phyloP scores from a whole-genome alignment of 1,140 invertebrate genomes.

The Dysdera silvatica region DNA sequence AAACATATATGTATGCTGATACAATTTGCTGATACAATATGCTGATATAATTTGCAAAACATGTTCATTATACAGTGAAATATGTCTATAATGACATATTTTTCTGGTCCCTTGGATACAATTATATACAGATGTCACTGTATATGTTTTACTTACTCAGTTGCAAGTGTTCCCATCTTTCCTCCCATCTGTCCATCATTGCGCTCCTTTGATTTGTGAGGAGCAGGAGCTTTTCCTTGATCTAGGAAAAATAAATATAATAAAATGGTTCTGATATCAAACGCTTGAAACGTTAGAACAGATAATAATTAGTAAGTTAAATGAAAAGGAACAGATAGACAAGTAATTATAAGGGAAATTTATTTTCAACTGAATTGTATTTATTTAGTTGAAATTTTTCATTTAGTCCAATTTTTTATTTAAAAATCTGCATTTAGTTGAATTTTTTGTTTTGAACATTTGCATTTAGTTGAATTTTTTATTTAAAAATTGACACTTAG shows the following conservation, averaged over 20 bases:
- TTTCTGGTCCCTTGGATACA: too few species aligned
- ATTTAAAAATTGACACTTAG: background rate
- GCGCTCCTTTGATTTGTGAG: slow-evolving; percentile 85
- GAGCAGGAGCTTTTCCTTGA: slow-evolving; percentile 85
- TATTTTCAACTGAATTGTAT: background rate
- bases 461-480: background rate
- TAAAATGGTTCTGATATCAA: background rate
- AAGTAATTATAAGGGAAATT: background rate
- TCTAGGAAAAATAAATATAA: slow-evolving; percentile 42
- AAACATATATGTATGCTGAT: too few species aligned
- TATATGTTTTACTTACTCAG: slow-evolving; percentile 76
- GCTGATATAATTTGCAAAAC: too few species aligned
- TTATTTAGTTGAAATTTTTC: background rate
- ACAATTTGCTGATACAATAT: too few species aligned
- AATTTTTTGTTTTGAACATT: background rate
- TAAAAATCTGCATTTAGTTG: background rate
- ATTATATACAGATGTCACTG: too few species aligned
- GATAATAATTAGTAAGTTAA: background rate
- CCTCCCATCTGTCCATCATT: slow-evolving; percentile 90
- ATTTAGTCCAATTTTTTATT: background rate
- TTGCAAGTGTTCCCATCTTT: slow-evolving; percentile 93
- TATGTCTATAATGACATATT: too few species aligned
- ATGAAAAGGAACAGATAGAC: background rate
- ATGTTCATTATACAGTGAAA: too few species aligned
- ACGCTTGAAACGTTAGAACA: background rate